Conservation (phyloP, 1,140 invertebrate species). For the Ptiloglossa arizonensis region DNA sequence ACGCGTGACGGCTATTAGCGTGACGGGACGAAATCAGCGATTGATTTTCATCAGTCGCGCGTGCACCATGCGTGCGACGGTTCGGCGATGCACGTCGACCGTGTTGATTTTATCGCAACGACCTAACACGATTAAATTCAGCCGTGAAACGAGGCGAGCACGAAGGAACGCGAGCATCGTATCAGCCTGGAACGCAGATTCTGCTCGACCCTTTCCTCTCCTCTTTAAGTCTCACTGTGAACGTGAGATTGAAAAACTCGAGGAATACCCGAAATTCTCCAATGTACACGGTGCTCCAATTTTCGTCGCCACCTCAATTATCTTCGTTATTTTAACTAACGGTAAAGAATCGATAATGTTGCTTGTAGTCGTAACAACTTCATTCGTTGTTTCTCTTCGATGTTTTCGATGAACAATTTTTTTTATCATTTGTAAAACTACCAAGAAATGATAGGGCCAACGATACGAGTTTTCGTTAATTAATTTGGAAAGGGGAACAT, state of each 20-base stretch:
- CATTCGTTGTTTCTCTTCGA: too few relatives aligned
- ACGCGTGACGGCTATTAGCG: slow-evolving; percentile 44
- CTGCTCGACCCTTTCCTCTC: not conserved
- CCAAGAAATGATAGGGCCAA: too few relatives aligned
- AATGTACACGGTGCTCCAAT: too few relatives aligned
- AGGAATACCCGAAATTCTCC: not conserved
- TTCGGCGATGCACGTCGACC: not conserved
- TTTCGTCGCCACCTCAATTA: too few relatives aligned
- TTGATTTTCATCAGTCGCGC: slow-evolving; percentile 43
- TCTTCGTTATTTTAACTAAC: too few relatives aligned
- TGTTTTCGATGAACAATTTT: too few relatives aligned
- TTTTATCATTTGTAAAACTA: too few relatives aligned
- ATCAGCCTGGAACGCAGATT: not conserved
- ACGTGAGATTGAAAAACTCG: not conserved
- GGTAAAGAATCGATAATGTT: too few relatives aligned
- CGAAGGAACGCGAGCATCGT: not conserved
- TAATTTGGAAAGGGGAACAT: too few relatives aligned
- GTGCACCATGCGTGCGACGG: not conserved
- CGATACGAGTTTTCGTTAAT: too few relatives aligned
- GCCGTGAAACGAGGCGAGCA: not conserved
- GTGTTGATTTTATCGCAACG: slow-evolving; percentile 18
- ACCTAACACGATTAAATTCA: not conserved
- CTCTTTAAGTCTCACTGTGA: not conserved
- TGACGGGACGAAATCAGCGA: slow-evolving; percentile 28
- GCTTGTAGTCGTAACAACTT: too few relatives aligned